Conservation (phyloP, 2,888 invertebrate species). For the Emmelina monodactyla region DNA sequence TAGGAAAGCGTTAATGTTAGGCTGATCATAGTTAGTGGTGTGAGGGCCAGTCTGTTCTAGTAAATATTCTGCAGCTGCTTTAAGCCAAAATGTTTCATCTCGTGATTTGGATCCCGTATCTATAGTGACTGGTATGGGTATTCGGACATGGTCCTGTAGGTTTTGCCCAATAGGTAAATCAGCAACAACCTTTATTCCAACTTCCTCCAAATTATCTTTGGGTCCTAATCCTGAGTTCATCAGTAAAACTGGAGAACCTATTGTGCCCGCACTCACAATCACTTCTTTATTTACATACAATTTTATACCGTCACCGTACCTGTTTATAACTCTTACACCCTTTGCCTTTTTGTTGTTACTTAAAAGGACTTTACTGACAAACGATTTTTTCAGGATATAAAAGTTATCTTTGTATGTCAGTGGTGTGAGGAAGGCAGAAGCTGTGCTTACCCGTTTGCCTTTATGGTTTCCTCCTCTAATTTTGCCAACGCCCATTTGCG, state of each 20-base stretch:
- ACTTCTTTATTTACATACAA: constrained; percentile 40
- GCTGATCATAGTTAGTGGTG: constrained; percentile 47
- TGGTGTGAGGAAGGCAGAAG: constrained; percentile 53
- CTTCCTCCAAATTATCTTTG: constrained; percentile 28
- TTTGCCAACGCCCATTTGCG: constrained; percentile 63
- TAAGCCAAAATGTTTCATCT: constrained; percentile 35
- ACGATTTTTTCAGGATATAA: constrained; percentile 36
- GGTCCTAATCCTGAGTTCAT: constrained; percentile 51
- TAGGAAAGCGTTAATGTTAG: constrained; percentile 48
- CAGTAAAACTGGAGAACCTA: constrained; percentile 42
- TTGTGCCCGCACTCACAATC: constrained; percentile 41
- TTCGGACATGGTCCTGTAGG: constrained; percentile 54
- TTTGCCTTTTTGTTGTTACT: constrained; percentile 27
- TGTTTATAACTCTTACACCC: constrained; percentile 31
- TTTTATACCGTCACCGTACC: constrained; percentile 24
- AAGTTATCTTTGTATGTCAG: constrained; percentile 36
- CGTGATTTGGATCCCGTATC: constrained; percentile 33
- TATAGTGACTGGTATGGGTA: constrained; percentile 42
- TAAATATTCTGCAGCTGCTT: constrained; percentile 44
- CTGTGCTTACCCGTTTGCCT: constrained; percentile 63
- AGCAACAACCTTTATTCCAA: constrained; percentile 29
- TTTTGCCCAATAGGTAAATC: constrained; percentile 49
- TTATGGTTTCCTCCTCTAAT: constrained; percentile 55
- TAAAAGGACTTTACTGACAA: constrained; percentile 27
- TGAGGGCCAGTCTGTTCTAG: constrained; percentile 43